Conservation (phyloP, 2,797 vertebrate genomes). For the Enoplosus armatus region DNA sequence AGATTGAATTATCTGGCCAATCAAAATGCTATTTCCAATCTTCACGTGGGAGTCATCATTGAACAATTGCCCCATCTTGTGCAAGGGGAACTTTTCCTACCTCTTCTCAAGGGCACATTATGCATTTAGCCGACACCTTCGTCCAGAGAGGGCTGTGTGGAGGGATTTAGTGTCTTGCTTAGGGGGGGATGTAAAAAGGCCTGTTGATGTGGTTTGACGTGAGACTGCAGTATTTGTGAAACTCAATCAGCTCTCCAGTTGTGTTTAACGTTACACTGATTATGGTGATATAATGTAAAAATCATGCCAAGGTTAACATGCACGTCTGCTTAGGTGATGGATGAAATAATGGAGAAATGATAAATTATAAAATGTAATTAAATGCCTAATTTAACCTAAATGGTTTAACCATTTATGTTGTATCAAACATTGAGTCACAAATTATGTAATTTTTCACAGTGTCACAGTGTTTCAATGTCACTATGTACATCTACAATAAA, state of each 20-base stretch:
- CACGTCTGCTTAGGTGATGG: background rate
- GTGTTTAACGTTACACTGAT: background rate
- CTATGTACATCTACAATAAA: background rate
- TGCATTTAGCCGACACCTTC: background rate
- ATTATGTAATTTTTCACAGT: background rate
- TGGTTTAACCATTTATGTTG: background rate
- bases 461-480: background rate
- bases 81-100: background rate
- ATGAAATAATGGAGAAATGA: background rate
- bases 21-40: constrained; percentile 38
- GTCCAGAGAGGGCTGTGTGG: background rate
- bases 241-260: background rate
- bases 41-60: constrained; percentile 11
- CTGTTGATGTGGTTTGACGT: background rate
- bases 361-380: background rate
- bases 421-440: background rate
- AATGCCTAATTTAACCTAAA: background rate
- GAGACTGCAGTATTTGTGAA: constrained; percentile 1
- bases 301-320: background rate
- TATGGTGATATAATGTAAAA: background rate
- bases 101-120: constrained; percentile 33
- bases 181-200: background rate
- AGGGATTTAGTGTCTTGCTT: background rate
- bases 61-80: constrained; percentile 1
- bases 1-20: constrained; percentile 31